These are phyloP conservation scores for Platypus cylindrus DNA, from an alignment of 2,888 invertebrate species.

Conservation along the genomic window DNA sequence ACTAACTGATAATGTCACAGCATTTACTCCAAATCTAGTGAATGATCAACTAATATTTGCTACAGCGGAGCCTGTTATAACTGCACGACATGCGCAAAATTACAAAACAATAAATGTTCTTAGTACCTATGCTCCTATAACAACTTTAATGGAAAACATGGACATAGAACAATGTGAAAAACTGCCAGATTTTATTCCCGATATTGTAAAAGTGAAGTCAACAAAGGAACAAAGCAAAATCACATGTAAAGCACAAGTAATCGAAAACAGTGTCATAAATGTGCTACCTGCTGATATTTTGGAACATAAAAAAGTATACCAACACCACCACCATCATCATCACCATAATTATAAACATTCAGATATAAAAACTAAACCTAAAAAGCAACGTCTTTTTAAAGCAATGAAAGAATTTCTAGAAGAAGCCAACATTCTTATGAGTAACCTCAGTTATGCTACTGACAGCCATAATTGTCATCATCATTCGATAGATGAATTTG, in stretches of 20 bases:
- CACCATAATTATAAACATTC: conserved; percentile 9
- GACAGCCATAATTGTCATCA: conserved; percentile 7
- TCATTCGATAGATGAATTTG: conserved; percentile 21
- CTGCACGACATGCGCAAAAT: conserved; percentile 9
- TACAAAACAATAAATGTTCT: conserved; percentile 19
- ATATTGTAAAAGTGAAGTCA: conserved; percentile 15
- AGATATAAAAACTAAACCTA: conserved; percentile 13
- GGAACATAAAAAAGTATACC: too few relatives aligned
- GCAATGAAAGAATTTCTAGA: conserved; percentile 34
- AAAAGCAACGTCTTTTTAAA: conserved; percentile 27
- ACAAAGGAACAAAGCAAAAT: too few relatives aligned
- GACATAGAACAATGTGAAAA: conserved; percentile 17
- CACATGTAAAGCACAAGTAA: too few relatives aligned
- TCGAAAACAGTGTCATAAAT: too few relatives aligned
- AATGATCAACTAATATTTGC: too few relatives aligned
- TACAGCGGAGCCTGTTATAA: conserved; percentile 11
- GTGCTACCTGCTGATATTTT: too few relatives aligned
- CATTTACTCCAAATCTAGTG: conserved; percentile 7
- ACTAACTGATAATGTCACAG: conserved; percentile 9
- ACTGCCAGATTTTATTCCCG: conserved; percentile 18
- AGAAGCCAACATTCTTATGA: conserved; percentile 33
- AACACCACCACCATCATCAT: too few relatives aligned
- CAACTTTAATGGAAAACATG: conserved; percentile 15
- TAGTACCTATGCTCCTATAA: conserved; percentile 24
- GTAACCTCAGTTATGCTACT: conserved; percentile 21